Percentiles rank a stretch among this genome's conserved stretches.
phyloP scores from a whole-genome alignment of 2,888 invertebrate genomes.

The Rhodophaea formosa region DNA sequence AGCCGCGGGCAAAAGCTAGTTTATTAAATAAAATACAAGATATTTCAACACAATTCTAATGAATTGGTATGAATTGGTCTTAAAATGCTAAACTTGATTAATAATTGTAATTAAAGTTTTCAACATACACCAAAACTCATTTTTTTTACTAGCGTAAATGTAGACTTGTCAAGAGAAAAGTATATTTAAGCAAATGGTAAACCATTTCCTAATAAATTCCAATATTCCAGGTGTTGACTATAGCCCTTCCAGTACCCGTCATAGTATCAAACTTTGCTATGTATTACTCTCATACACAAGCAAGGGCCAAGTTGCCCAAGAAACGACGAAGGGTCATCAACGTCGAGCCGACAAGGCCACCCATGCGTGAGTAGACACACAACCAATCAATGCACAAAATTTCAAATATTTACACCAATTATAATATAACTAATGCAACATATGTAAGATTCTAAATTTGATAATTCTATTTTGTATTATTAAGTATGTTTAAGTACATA shows the following conservation, averaged over 20 bases:
- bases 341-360: constrained; percentile 93
- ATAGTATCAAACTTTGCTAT: constrained; percentile 99
- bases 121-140: too few relatives aligned
- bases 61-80: too few relatives aligned
- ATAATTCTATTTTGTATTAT: background rate
- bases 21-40: too few relatives aligned
- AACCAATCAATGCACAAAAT: background rate
- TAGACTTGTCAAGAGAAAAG: too few relatives aligned
- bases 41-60: too few relatives aligned
- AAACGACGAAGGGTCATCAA: constrained; percentile 97
- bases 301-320: constrained; percentile 99
- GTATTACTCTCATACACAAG: constrained; percentile 98
- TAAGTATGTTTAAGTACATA: background rate
- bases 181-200: background rate
- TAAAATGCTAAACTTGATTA: too few relatives aligned
- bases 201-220: background rate
- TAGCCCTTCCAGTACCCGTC: constrained; percentile 99
- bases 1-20: too few relatives aligned
- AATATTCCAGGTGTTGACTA: constrained; percentile 85
- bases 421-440: background rate
- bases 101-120: too few relatives aligned
- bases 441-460: background rate
- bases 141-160: too few relatives aligned
- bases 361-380: constrained; percentile 64
- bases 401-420: constrained; percentile 1